These are phyloP conservation scores for Boloria selene DNA, from an alignment of 2,888 invertebrate species.

Conservation along the genomic window DNA sequence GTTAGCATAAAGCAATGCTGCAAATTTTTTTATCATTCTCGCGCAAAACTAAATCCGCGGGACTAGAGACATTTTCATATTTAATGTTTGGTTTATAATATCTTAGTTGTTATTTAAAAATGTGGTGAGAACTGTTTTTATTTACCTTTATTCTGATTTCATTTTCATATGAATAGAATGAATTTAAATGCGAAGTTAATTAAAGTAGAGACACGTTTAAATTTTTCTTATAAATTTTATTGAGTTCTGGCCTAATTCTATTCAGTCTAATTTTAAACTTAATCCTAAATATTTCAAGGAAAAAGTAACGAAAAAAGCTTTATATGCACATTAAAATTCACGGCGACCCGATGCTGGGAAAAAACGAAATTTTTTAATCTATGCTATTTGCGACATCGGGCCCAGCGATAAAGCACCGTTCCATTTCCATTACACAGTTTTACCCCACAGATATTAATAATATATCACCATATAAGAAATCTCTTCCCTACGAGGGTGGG, in stretches of 20 bases:
- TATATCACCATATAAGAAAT: conserved; percentile 79
- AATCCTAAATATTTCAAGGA: neutral
- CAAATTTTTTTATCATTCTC: conserved; percentile 30
- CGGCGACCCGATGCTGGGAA: neutral
- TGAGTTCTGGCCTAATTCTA: neutral
- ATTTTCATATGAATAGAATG: too few relatives aligned
- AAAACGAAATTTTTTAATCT: conserved; percentile 38
- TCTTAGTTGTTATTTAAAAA: conserved; percentile 13
- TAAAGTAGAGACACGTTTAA: too few relatives aligned
- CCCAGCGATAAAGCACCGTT: conserved; percentile 59
- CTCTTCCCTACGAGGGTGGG: conserved; percentile 70
- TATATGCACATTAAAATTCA: conserved; percentile 19
- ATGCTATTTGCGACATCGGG: conserved; percentile 50
- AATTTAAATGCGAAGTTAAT: neutral
- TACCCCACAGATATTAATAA: conserved; percentile 75
- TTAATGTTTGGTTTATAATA: conserved; percentile 17
- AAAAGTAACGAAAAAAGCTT: conserved; percentile 25
- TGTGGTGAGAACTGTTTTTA: neutral
- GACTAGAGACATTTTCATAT: conserved; percentile 19
- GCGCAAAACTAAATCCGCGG: conserved; percentile 31
- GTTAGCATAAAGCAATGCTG: conserved; percentile 25
- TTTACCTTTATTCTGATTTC: neutral
- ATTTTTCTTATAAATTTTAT: neutral
- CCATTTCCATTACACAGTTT: conserved; percentile 61
- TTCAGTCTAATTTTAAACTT: neutral